A percentile compares a stretch with the other conserved stretches of the same genome.
Conservation (phyloP, 2,113 vertebrate species). For the Neomonachus schauinslandi region DNA sequence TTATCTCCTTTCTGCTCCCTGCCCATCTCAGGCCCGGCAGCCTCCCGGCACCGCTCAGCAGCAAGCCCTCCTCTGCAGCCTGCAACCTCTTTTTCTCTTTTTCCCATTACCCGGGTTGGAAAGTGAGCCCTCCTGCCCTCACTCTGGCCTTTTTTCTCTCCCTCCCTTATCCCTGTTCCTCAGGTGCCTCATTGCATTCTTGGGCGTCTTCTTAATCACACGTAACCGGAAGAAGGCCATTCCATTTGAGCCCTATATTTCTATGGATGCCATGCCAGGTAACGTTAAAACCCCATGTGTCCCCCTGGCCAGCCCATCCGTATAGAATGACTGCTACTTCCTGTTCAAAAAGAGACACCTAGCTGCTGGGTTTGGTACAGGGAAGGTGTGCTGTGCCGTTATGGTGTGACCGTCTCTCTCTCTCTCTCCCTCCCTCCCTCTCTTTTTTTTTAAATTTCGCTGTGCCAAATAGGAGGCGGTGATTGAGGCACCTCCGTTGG, state of each 20-base stretch:
- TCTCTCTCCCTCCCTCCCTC: background rate
- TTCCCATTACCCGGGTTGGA: background rate
- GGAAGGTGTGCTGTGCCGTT: conserved; percentile 36
- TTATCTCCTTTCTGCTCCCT: background rate
- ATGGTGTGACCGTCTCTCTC: conserved; percentile 43
- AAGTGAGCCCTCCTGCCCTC: background rate
- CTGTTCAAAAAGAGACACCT: background rate
- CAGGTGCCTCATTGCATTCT: conserved; percentile 93
- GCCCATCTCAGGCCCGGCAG: background rate
- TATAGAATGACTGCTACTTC: background rate
- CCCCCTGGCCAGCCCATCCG: conserved; percentile 14
- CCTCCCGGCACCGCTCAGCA: background rate
- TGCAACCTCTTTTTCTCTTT: accelerated
- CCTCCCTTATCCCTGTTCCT: background rate
- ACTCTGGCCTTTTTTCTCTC: background rate
- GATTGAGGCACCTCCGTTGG: conserved; percentile 10
- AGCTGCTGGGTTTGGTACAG: background rate
- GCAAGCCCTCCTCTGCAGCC: background rate
- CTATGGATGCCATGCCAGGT: conserved; percentile 97
- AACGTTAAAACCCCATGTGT: background rate
- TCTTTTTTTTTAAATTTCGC: background rate
- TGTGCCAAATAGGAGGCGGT: conserved; percentile 13
- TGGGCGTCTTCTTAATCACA: conserved; percentile 96
- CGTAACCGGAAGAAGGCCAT: conserved; percentile 91
- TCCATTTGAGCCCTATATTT: conserved; percentile 96